These are phyloP conservation scores for Pediacus dermestoides DNA, from an alignment of 2,888 invertebrate genomes.

Conservation along the genomic window DNA sequence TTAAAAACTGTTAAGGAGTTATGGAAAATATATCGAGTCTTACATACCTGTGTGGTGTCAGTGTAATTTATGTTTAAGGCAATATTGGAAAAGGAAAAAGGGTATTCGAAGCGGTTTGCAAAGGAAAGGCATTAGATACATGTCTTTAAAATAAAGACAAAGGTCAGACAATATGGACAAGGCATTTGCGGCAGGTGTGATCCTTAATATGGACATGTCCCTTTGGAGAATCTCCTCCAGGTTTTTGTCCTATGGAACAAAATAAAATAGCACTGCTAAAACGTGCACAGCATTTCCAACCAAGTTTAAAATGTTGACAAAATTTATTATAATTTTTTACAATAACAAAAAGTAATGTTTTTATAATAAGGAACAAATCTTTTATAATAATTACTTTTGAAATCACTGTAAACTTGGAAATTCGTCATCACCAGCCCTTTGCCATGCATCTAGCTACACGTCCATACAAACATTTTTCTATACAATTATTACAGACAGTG, in stretches of 20 bases:
- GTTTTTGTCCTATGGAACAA: constrained; percentile 39
- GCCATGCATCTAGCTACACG: too few relatives aligned
- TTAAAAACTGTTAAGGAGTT: too few relatives aligned
- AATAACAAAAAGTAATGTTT: too few relatives aligned
- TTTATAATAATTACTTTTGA: too few relatives aligned
- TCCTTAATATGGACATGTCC: constrained; percentile 45
- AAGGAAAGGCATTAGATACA: constrained; percentile 43
- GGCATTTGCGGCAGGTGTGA: constrained; percentile 44
- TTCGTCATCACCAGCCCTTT: too few relatives aligned
- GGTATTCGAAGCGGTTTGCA: constrained; percentile 43
- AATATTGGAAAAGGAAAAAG: constrained; percentile 45
- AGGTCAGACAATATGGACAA: constrained; percentile 44
- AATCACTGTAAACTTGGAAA: too few relatives aligned
- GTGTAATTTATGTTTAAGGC: constrained; percentile 47
- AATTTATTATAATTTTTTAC: too few relatives aligned
- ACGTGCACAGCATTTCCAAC: constrained; percentile 30
- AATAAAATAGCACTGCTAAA: constrained; percentile 40
- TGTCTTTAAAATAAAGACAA: constrained; percentile 45
- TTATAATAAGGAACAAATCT: too few relatives aligned
- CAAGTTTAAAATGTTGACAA: neutral
- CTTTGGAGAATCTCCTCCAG: constrained; percentile 44
- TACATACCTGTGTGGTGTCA: constrained; percentile 20
- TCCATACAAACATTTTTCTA: too few relatives aligned
- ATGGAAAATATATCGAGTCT: too few relatives aligned
- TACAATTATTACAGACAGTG: too few relatives aligned